Evolutionary conservation across 92 coral and sea anemone species (phyloP), one percentile per base, ranked within the genome.

Genomic region (Hydrozoanthus gracilis): DNA sequence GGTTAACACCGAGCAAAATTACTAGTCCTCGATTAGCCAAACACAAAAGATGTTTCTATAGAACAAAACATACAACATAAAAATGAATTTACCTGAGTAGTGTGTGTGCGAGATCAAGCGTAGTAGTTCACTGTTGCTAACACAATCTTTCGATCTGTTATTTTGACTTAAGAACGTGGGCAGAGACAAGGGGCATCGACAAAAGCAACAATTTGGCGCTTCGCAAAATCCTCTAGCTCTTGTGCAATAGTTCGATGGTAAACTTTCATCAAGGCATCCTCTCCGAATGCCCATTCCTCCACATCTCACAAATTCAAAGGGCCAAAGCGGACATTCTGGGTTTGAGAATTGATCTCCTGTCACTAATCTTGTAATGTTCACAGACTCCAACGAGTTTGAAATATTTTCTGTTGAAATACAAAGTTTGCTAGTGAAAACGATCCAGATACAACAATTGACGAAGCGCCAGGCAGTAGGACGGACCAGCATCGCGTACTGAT

Each of bases 311-410:
- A 80, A 27, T 7, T 80, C 48, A 16, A 5, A 3, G 0, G 73
- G 62, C 27, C 51, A 45, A 50, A 80, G 85, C 46, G 85, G 85
- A 6, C 85, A 80, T 80, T 65, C 85, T 65, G 75, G 85, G 16
- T 80, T 80, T 6, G 61, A 45, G 52, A 80, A 80, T 14, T 18
- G 48, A 80, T 80, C 85, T 67, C 85, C 85, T 15, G 9, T 64
- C 72, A 65, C 17, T 80, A 80, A 80, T 62, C 85, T 80, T 65
- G 85, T 80, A 67, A 80, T 67, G 58, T 80, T 80, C 72, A 39
- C 72, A 80, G 85, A 80, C 14, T 20, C 60, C 62, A 70, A 49
- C 48, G 61, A 66, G 44, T 6, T 66, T 45, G 85, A 18, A 80
- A 80, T 10, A 12, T 80, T 66, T 65, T 80, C 58, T 47, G 75